These are phyloP conservation scores for Penelope pileata DNA, from an alignment of 2,113 vertebrate species.

Conservation along the genomic window DNA sequence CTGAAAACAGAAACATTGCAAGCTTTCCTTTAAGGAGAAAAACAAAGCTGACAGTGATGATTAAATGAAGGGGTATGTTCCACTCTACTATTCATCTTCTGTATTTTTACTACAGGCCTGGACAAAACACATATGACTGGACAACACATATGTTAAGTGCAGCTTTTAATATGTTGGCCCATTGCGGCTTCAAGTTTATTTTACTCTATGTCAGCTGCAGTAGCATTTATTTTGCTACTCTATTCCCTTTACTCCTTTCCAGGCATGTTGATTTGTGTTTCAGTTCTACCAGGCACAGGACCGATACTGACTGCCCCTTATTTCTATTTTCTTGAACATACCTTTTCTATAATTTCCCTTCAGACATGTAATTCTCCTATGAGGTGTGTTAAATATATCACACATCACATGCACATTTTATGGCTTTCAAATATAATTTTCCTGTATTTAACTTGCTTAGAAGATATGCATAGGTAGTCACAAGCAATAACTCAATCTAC, in stretches of 20 bases:
- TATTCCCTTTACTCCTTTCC: not conserved
- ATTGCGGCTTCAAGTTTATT: not conserved
- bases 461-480: not conserved
- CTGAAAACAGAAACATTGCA: not conserved
- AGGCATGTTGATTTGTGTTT: not conserved
- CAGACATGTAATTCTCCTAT: not conserved
- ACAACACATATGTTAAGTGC: not conserved
- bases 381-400: not conserved
- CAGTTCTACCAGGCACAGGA: not conserved
- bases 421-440: not conserved
- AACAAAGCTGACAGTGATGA: not conserved
- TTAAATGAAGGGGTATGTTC: not conserved
- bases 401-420: not conserved
- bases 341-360: not conserved
- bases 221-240: not conserved
- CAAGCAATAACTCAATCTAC: not conserved
- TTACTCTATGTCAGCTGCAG: not conserved
- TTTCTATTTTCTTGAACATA: not conserved
- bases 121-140: not conserved
- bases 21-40: not conserved
- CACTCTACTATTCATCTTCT: not conserved
- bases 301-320: not conserved
- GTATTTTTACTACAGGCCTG: not conserved
- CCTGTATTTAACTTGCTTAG: not conserved
- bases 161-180: not conserved